Evolutionary conservation across 2,888 invertebrate genomes (phyloP).

Genomic region (Cerceris rybyensis): DNA sequence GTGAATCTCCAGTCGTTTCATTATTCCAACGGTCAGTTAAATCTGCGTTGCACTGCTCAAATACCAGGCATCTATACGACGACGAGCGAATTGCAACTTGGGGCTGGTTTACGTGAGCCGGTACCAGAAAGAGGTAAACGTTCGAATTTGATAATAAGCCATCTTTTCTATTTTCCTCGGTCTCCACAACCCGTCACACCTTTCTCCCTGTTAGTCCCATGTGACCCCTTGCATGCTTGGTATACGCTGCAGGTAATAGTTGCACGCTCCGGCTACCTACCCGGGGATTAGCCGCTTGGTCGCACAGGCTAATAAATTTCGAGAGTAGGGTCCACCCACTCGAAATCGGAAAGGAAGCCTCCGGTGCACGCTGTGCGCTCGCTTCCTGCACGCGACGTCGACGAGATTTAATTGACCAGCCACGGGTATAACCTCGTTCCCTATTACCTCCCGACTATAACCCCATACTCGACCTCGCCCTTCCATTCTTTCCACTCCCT

Average conservation of each 20-base stretch:
- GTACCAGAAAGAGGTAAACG: conserved; percentile 91
- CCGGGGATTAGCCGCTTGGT: conserved; percentile 65
- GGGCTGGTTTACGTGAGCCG: conserved; percentile 88
- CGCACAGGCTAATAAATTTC: conserved; percentile 70
- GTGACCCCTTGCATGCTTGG: conserved; percentile 33
- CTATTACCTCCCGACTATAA: conserved; percentile 45
- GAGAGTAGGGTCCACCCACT: conserved; percentile 66
- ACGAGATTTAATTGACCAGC: conserved; percentile 70
- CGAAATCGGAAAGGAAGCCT: conserved; percentile 71
- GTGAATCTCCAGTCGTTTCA: conserved; percentile 85
- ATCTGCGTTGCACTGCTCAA: conserved; percentile 88
- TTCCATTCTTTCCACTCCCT: conserved; percentile 39
- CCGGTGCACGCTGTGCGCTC: conserved; percentile 64
- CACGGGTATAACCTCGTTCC: conserved; percentile 56
- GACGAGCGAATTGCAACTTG: conserved; percentile 86
- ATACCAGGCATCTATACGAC: conserved; percentile 88
- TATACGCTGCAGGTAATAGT: conserved; percentile 59
- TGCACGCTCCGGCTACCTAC: conserved; percentile 57
- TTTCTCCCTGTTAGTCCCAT: conserved; percentile 14
- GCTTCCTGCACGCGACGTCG: conserved; percentile 71
- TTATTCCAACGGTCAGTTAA: conserved; percentile 86
- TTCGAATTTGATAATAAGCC: conserved; percentile 26
- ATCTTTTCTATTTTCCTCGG: conserved; percentile 7
- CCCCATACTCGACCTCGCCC: conserved; percentile 6
- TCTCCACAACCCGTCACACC: conserved; percentile 16